phyloP scores from a whole-genome alignment of 53 echinoderm and acorn worm species.

The Temnopleurus reevesii region DNA sequence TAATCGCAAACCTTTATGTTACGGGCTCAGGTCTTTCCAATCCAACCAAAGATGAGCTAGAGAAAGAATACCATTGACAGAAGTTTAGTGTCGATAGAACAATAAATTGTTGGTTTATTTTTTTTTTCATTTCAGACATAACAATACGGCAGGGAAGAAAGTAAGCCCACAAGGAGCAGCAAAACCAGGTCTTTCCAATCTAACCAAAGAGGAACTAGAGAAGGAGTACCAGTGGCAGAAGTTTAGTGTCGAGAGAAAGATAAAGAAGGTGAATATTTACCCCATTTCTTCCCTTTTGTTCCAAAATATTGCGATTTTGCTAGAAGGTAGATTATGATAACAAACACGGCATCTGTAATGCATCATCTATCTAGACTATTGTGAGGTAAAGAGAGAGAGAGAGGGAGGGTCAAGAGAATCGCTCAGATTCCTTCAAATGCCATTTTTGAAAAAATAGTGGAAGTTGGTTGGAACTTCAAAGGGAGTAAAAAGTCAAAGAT shows the following conservation, averaged over 20 bases:
- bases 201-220: constrained; percentile 54
- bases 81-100: constrained; percentile 49
- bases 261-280: constrained; percentile 15
- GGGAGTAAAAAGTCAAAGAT: too few relatives aligned
- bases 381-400: too few relatives aligned
- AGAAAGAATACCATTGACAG: constrained; percentile 58
- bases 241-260: constrained; percentile 46
- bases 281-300: too few relatives aligned
- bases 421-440: too few relatives aligned
- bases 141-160: constrained; percentile 2
- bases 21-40: neutral
- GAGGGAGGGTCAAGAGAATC: too few relatives aligned
- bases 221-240: constrained; percentile 61
- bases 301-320: too few relatives aligned
- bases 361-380: too few relatives aligned
- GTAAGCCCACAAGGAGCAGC: neutral
- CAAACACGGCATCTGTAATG: too few relatives aligned
- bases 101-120: neutral
- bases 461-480: too few relatives aligned
- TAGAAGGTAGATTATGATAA: too few relatives aligned
- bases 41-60: constrained; percentile 54
- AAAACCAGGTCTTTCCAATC: constrained; percentile 10
- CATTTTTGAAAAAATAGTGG: too few relatives aligned
- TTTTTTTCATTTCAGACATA: neutral
- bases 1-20: too few relatives aligned